Conservation (phyloP, 1,140 invertebrate genomes). For the Eriocheir sinensis region DNA sequence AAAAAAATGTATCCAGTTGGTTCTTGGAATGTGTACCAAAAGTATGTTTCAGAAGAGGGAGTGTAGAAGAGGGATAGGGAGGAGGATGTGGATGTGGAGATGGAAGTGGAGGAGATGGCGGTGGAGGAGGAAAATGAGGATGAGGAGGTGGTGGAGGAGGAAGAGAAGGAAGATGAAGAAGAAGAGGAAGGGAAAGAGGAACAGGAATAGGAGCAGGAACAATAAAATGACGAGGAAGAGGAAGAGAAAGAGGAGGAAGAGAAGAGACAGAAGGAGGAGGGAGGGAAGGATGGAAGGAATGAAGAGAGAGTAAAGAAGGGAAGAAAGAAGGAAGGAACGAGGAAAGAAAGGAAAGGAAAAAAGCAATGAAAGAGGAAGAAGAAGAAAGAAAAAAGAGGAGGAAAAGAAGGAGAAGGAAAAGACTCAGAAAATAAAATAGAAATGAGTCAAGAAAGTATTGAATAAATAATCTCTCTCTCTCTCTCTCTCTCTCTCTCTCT, state of each 20-base stretch:
- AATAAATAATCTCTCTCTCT: background rate
- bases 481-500: background rate
- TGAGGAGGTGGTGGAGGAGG: background rate
- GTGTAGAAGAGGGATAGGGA: background rate
- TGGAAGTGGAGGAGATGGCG: background rate
- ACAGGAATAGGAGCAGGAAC: too few relatives aligned
- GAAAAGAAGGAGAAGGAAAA: too few relatives aligned
- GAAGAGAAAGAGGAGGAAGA: constrained; percentile 20
- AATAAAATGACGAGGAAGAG: background rate
- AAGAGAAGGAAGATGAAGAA: background rate
- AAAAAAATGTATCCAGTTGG: background rate
- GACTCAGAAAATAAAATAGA: background rate
- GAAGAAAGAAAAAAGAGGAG: background rate
- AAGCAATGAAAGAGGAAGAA: background rate
- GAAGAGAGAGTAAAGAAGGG: background rate
- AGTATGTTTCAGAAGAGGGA: too few relatives aligned
- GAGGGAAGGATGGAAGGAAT: background rate
- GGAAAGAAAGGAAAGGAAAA: background rate
- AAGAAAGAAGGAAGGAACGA: background rate
- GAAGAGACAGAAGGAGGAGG: background rate
- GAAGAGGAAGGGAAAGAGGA: constrained; percentile 9
- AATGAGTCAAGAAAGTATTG: background rate
- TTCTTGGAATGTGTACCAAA: background rate
- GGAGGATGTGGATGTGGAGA: background rate
- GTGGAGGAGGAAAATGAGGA: background rate